Base-by-base conservation (phyloP, 2,113 vertebrate species). In the Romanogobio albipinnatus region DNA sequence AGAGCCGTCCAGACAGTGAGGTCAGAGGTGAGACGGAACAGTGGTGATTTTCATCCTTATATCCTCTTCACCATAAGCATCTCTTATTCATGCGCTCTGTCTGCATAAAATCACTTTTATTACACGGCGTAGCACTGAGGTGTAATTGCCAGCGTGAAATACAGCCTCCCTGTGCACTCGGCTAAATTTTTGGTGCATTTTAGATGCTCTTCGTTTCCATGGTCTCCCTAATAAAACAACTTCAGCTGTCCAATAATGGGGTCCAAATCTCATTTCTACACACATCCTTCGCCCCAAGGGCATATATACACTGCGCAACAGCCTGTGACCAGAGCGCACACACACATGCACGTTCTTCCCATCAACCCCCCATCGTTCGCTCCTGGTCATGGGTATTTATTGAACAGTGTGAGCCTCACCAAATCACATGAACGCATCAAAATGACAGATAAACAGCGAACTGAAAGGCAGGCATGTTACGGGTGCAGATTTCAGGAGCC, bases 131-230 rank as follows among this genome's bases (percentile, higher is more conserved):
- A 70, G 86, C 85, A 85, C 53, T 83, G 86, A 82, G 85, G 88
- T 88, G 88, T 90, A 91, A 90, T 91, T 92, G 90, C 86, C 82
- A 84, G 78, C 77, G 85, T 92, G 90, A 92, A 89, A 86, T 91
- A 92, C 85, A 58, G 64, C 87, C 5, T 0, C 83, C 43, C 51
- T 26, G 2, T 8, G 71, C 64, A 79, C 9, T 11, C 11, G 4
- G 86, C 90, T 91, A 89, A 84, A 87, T 91, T 92, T 90, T 53
- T 33, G 81, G 33, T 87, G 61, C 71, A 8, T 86, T 92, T 91
- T 87, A 90, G 90, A 90, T 11, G 77, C 62, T 29, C 66, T 84
- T 24, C 61, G 9, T 66, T 79, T 79, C 71, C 78, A 83, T 64
- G 81, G 66, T 87, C 79, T 85, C 81, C 84, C 88, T 88, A 89